Conservation (phyloP, 2,113 vertebrate genomes). For the Solea solea region DNA sequence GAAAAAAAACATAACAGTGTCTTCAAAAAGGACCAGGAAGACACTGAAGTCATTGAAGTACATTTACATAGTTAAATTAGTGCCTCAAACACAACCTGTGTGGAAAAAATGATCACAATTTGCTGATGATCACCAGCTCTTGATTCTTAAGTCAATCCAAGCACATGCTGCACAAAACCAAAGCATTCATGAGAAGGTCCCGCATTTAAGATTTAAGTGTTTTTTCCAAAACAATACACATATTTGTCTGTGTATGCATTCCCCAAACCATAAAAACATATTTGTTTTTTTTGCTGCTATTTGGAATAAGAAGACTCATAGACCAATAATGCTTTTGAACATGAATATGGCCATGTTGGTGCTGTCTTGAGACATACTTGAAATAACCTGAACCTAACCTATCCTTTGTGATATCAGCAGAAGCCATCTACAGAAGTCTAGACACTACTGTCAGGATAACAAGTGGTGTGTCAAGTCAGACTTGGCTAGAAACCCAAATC, state of each 20-base stretch:
- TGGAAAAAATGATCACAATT: no score
- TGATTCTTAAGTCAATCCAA: no score
- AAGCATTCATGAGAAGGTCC: no score
- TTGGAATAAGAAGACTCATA: no score
- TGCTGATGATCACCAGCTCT: no score
- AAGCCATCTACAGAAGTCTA: not conserved
- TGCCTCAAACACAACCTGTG: not conserved
- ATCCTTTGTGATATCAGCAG: not conserved
- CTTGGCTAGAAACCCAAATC: not conserved
- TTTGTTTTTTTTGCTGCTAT: no score
- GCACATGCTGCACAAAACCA: no score
- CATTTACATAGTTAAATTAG: conserved; percentile 3
- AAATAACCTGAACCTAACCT: no score
- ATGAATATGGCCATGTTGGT: not conserved
- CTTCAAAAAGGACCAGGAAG: conserved; percentile 38
- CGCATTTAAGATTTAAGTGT: no score
- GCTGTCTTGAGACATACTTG: not conserved
- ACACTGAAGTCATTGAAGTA: not conserved
- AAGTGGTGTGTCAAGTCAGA: not conserved
- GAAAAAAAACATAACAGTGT: conserved; percentile 32
- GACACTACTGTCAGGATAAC: not conserved
- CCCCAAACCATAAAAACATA: no score
- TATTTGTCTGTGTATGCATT: no score
- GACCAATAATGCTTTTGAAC: not conserved
- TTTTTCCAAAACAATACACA: no score